These are phyloP conservation scores for Ephestia elutella DNA, from an alignment of 1,140 invertebrate genomes.

Conservation along the genomic window DNA sequence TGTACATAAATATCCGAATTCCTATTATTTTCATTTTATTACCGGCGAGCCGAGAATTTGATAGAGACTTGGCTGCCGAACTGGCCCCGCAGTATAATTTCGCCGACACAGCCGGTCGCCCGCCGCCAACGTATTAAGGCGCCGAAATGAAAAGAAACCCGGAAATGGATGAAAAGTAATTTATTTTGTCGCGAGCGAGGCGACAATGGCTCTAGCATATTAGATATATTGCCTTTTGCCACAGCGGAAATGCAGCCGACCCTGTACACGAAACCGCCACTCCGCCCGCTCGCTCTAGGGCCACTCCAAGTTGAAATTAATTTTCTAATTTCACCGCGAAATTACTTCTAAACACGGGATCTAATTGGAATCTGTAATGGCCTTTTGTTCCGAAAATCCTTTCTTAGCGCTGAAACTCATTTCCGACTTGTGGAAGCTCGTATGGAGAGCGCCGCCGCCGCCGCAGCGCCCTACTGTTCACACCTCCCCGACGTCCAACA, in stretches of 20 bases:
- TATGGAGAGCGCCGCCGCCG: slow-evolving; percentile 12
- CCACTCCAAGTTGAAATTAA: slow-evolving; percentile 31
- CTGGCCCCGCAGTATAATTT: slow-evolving; percentile 50
- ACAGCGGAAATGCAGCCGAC: background rate
- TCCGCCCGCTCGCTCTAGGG: slow-evolving; percentile 16
- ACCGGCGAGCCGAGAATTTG: slow-evolving; percentile 52
- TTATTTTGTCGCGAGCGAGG: slow-evolving; percentile 40
- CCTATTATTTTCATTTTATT: slow-evolving; percentile 65
- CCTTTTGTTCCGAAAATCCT: slow-evolving; percentile 36
- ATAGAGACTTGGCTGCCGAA: slow-evolving; percentile 60
- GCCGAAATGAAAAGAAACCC: slow-evolving; percentile 53
- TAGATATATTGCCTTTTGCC: background rate
- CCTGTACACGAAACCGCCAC: background rate
- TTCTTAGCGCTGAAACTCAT: slow-evolving; percentile 31
- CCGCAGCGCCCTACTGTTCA: slow-evolving; percentile 1
- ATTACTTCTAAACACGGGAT: slow-evolving; percentile 36
- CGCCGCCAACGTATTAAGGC: slow-evolving; percentile 51
- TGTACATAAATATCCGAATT: slow-evolving; percentile 52
- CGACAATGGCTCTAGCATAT: slow-evolving; percentile 5
- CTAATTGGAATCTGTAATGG: slow-evolving; percentile 41
- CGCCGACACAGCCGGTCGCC: slow-evolving; percentile 45
- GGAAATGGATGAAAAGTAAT: slow-evolving; percentile 54
- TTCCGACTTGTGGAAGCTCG: slow-evolving; percentile 17
- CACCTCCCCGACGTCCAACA: slow-evolving; percentile 8
- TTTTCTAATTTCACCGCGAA: slow-evolving; percentile 37